These are phyloP conservation scores for Hypercompe scribonia DNA, from an alignment of 2,888 invertebrate species.

Conservation along the genomic window DNA sequence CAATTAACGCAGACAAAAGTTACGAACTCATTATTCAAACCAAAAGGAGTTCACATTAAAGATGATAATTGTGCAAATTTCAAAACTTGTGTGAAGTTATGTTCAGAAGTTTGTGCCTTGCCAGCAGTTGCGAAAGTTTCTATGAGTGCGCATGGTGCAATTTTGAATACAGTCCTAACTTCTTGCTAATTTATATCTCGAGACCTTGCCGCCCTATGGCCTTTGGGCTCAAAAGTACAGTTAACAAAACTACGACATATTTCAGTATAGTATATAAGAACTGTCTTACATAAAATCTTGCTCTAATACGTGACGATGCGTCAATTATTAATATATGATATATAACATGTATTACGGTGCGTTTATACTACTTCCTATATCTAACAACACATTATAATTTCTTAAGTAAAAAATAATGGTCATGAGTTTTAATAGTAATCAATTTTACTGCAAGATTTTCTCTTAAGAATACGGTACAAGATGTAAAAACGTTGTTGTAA, in stretches of 20 bases:
- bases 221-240: not conserved
- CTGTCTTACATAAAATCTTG: too few species aligned
- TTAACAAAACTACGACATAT: too few species aligned
- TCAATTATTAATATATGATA: too few species aligned
- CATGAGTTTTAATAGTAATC: not conserved
- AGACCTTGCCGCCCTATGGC: not conserved
- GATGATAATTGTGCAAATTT: not conserved
- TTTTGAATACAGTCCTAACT: conserved; percentile 27
- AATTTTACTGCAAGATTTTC: not conserved
- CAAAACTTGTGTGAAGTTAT: conserved; percentile 5
- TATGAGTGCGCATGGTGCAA: conserved; percentile 4
- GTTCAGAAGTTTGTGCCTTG: not conserved
- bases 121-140: conserved; percentile 7
- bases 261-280: too few species aligned
- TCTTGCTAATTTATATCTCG: not conserved
- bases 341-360: too few species aligned
- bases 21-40: not conserved
- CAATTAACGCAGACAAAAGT: not conserved
- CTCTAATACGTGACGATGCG: too few species aligned
- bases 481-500: not conserved
- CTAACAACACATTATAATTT: not conserved
- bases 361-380: too few species aligned
- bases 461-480: not conserved
- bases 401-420: not conserved
- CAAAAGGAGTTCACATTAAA: not conserved